phyloP scores from a whole-genome alignment of 2,888 invertebrate genomes.

The Tetramorium bicarinatum region DNA sequence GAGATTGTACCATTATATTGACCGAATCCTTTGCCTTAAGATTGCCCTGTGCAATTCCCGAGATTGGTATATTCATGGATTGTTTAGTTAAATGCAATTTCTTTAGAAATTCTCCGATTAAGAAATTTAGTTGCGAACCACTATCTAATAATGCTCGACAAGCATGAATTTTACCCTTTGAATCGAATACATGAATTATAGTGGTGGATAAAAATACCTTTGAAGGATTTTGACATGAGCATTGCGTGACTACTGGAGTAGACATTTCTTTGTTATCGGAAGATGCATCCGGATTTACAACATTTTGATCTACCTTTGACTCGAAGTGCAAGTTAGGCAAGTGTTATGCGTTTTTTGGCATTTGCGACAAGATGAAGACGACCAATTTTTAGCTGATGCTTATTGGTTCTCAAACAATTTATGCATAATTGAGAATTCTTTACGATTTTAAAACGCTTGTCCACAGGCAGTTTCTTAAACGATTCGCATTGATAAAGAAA shows the following conservation, averaged over 20 bases:
- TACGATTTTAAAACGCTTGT: constrained; percentile 8
- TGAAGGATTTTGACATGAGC: neutral
- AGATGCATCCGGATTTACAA: no score
- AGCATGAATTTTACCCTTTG: neutral
- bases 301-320: no score
- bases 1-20: no score
- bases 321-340: neutral
- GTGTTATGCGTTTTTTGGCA: neutral
- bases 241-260: neutral
- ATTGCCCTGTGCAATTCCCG: no score
- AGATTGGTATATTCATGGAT: no score
- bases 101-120: no score
- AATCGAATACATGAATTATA: neutral
- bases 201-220: neutral
- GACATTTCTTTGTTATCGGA: no score
- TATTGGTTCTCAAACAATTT: neutral
- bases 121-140: neutral
- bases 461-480: neutral
- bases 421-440: neutral
- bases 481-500: neutral
- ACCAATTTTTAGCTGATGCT: neutral
- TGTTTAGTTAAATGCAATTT: no score
- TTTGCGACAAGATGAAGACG: neutral
- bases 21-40: no score
- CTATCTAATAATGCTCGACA: constrained; percentile 2